Base-by-base conservation (phyloP, 2,797 vertebrate genomes). In the Phyllotis vaccarum region DNA sequence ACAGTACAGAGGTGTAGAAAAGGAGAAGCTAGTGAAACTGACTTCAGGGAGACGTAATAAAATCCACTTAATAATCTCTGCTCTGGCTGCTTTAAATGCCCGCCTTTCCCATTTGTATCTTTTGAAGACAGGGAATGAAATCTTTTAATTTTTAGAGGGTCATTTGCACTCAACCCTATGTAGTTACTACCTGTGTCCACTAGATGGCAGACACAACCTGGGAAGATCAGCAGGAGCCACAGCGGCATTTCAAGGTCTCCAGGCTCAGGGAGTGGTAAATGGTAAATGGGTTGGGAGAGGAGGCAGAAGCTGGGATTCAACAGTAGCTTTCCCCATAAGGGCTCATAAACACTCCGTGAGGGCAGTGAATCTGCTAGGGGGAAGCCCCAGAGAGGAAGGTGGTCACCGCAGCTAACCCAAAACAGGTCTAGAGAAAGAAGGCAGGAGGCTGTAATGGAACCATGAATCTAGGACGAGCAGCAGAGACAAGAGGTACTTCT, bases 141-240 rank as follows among this genome's bases (percentile, higher is more conserved):
- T 75, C 74, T 27, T 90, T 78, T 4, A 2, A 24, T 49, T 2
- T 4, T 66, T 4, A 2, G 19, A 16, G 34, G 16, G 3, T 10
- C 6, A 2, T 17, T 72, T 21, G 46, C 54, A 52, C 34, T 2
- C 40, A 9, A 34, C 1, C 22, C 3, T 4, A 0, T 90, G 97
- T 64, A 86, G 68, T 96, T 97, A 82, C 76, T 34, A 10, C 0
- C 0, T 21, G 0, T 12, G 4, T 66, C 93, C 97, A 96, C 96
- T 76, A 96, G 97, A 94, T 97, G 97, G 91, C 95, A 96, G 92
- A 52, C 66, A 49, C 4, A 13, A 75, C 46, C 88, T 34, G 90
- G 74, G 22, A 72, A 95, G 93, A 95, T 7, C 31, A 40, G 6
- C 3, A 3, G 68, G 34, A 80, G 12, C 22, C 6, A 0, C 31